Base-by-base conservation (phyloP, 2,797 vertebrate species). In the Erpetoichthys calabaricus region DNA sequence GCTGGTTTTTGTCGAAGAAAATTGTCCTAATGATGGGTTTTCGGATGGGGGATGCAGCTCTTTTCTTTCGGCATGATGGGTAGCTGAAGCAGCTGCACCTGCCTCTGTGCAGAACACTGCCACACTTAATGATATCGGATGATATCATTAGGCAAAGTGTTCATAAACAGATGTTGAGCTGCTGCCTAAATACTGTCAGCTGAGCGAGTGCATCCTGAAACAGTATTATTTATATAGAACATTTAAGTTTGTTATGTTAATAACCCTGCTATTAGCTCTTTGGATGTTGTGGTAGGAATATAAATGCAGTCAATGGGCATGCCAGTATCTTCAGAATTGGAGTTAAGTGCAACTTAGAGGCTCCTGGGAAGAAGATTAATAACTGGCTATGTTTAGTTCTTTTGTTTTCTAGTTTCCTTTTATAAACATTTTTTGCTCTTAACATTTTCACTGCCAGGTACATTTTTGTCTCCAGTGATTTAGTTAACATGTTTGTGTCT, bases 141-240 rank as follows among this genome's bases (percentile, higher is more conserved):
- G 94, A 98, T 98, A 97, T 98, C 94, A 98, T 98, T 98, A 98
- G 92, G 88, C 89, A 94, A 93, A 97, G 93, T 97, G 94, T 94
- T 96, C 95, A 94, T 98, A 97, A 98, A 97, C 95, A 98, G 95
- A 97, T 98, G 95, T 98, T 97, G 92, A 92, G 91, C 88, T 89
- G 88, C 89, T 92, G 91, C 91, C 90, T 92, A 91, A 94, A 92
- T 94, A 87, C 90, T 91, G 93, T 96, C 94, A 97, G 91, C 92
- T 89, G 91, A 95, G 83, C 90, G 82, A 81, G 87, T 87, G 84
- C 89, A 87, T 91, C 86, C 88, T 85, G 88, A 87, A 96, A 93
- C 90, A 87, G 78, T 95, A 92, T 97, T 97, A 97, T 98, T 97
- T 97, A 97, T 96, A 94, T 90, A 88, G 90, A 90, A 89, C 91